Percentiles rank a stretch among this genome's conserved stretches.
Conservation (phyloP, 2,113 vertebrate species). For the Microcebus griseorufus region DNA sequence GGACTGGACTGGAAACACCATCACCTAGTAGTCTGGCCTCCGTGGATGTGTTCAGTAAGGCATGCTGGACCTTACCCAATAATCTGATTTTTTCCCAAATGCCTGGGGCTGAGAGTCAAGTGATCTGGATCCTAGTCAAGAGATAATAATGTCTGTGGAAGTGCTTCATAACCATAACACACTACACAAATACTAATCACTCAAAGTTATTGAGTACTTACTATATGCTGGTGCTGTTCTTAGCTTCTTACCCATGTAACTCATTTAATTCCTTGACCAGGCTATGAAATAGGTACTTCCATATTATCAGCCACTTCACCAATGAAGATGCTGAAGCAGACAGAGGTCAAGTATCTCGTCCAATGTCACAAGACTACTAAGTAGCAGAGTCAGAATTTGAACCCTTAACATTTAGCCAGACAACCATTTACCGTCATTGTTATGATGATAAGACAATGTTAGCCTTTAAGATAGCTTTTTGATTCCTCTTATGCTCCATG, state of each 20-base stretch:
- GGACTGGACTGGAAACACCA: not conserved
- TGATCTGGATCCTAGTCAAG: not conserved
- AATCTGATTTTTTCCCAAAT: constrained; percentile 31
- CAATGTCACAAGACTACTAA: not conserved
- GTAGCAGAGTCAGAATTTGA: not conserved
- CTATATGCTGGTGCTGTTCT: not conserved
- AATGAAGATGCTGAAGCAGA: not conserved
- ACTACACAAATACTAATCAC: not conserved
- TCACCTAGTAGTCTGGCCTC: not conserved
- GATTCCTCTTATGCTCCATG: not conserved
- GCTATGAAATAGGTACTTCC: not conserved
- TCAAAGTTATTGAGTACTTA: not conserved
- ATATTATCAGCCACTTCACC: not conserved
- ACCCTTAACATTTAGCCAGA: not conserved
- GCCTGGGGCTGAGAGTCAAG: not conserved
- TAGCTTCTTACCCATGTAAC: not conserved
- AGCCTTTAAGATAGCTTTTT: not conserved
- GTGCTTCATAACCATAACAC: not conserved
- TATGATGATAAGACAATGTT: not conserved
- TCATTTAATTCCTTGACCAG: not conserved
- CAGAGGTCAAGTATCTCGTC: not conserved
- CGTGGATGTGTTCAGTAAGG: not conserved
- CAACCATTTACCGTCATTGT: not conserved
- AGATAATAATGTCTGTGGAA: not conserved
- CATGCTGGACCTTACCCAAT: not conserved